Base-by-base conservation (phyloP, 1,140 invertebrate genomes). In the Aporrectodea caliginosa region DNA sequence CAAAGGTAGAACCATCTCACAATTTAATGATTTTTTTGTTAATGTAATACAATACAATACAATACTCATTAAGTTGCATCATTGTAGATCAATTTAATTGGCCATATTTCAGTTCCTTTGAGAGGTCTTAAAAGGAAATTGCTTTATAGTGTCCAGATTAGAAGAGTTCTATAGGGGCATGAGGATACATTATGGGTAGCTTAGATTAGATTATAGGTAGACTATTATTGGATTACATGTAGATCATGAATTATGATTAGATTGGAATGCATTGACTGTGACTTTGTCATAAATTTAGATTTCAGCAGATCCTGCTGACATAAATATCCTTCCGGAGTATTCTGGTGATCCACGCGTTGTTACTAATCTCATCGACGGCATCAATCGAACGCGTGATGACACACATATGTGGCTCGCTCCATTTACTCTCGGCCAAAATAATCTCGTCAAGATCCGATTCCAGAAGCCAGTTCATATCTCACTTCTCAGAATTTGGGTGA, bases 401-500 rank as follows among this genome's bases (percentile, higher is more conserved):
- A 90, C 91, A 58, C 93, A 94, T 88, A 90, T 93, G 82, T 94
- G 93, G 93, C 87, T 93, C 31, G 89, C 92, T 22, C 91, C 92
- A 22, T 92, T 91, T 85, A 90, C 90, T 16, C 84, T 87, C 1
- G 89, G 89, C 1, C 85, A 84, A 2, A 87, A 91, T 82, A 92
- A 93, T 82, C 88, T 90, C 69, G 89, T 93, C 34, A 87, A 90
- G 78, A 89, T 93, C 14, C 87, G 90, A 69, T 91, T 94, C 85
- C 85, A 89, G 22, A 87, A 90, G 78, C 84, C 85, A 68, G 88
- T 90, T 78, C 90, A 89, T 68, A 83, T 94, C 27, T 92, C 93
- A 30, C 87, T 94, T 84, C 90, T 94, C 75, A 90, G 93, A 85
- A 92, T 94, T 83, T 94, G 93, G 93, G 93, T 93, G 89, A 86